A percentile compares a stretch with the other conserved stretches of the same genome.
phyloP scores from a whole-genome alignment of 2,888 invertebrate species.

The Bellardia pandia region DNA sequence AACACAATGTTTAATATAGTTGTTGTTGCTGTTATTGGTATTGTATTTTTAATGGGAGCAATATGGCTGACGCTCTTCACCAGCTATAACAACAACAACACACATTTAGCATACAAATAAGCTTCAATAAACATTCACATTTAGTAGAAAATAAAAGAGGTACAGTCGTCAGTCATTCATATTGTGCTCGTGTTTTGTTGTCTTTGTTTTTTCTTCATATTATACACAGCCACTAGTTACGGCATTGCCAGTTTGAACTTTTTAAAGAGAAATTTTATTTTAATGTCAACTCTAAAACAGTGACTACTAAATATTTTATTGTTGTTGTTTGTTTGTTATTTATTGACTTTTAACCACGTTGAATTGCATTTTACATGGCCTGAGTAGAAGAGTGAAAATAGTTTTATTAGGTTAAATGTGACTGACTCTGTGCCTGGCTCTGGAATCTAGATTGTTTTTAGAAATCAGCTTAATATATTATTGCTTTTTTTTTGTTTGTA shows the following conservation, averaged over 20 bases:
- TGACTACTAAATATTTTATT: constrained; percentile 8
- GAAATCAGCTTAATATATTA: constrained; percentile 60
- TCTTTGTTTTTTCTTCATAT: constrained; percentile 15
- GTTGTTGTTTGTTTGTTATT: constrained; percentile 8
- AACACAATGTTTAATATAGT: constrained; percentile 52
- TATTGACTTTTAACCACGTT: constrained; percentile 8
- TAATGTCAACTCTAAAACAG: constrained; percentile 48
- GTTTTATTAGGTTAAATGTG: constrained; percentile 63
- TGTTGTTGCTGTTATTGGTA: constrained; percentile 38
- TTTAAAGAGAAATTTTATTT: constrained; percentile 57
- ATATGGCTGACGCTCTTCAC: constrained; percentile 80
- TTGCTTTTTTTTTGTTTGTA: constrained; percentile 13
- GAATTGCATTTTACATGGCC: constrained; percentile 21
- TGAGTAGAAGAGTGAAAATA: constrained; percentile 61
- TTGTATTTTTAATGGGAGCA: constrained; percentile 78
- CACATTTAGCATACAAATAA: neutral
- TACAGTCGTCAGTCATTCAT: constrained; percentile 66
- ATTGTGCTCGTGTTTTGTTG: constrained; percentile 54
- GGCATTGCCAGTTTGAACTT: constrained; percentile 59
- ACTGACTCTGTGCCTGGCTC: constrained; percentile 51
- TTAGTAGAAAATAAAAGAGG: constrained; percentile 59
- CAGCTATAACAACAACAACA: constrained; percentile 43
- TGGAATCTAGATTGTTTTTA: constrained; percentile 57
- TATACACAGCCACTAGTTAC: neutral
- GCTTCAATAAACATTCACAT: constrained; percentile 10